Percentiles rank a stretch among this genome's conserved stretches.
These are phyloP conservation scores for Chelidonichthys spinosus DNA, from an alignment of 2,797 vertebrate species.

Conservation along the genomic window DNA sequence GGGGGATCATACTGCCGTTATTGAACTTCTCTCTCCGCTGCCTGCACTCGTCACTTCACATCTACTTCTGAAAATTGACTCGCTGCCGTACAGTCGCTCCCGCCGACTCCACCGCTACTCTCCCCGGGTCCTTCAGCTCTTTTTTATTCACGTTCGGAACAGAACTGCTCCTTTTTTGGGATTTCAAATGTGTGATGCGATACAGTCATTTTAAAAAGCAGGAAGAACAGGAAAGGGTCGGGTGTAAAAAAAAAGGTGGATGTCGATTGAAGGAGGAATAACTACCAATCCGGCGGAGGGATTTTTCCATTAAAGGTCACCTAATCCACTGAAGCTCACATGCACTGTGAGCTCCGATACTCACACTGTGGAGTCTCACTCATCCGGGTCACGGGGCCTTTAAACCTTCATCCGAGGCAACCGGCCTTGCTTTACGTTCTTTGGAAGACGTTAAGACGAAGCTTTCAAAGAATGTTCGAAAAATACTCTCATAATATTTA, in stretches of 20 bases:
- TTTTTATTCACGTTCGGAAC: conserved; percentile 25
- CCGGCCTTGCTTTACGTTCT: no score
- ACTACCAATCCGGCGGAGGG: background rate
- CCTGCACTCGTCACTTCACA: conserved; percentile 53
- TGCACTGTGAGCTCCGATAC: background rate
- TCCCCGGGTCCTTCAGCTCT: conserved; percentile 14
- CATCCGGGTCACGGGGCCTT: no score
- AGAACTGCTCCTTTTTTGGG: background rate
- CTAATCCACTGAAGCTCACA: conserved; percentile 13
- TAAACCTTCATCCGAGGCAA: no score
- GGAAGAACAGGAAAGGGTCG: background rate
- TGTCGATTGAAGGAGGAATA: conserved; percentile 7
- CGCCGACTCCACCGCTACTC: conserved; percentile 13
- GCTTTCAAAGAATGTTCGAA: no score
- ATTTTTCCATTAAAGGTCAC: conserved; percentile 12
- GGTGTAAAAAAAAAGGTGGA: background rate
- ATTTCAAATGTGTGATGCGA: background rate
- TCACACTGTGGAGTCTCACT: no score
- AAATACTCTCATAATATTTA: no score
- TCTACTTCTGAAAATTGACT: conserved; percentile 59
- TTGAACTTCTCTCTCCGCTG: conserved; percentile 56
- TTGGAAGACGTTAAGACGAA: no score
- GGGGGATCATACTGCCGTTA: conserved; percentile 62
- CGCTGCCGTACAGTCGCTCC: conserved; percentile 20
- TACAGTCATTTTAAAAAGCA: conserved; percentile 2